Base-by-base conservation (phyloP, 2,113 vertebrate genomes). In the Hippocampus barbouri region DNA sequence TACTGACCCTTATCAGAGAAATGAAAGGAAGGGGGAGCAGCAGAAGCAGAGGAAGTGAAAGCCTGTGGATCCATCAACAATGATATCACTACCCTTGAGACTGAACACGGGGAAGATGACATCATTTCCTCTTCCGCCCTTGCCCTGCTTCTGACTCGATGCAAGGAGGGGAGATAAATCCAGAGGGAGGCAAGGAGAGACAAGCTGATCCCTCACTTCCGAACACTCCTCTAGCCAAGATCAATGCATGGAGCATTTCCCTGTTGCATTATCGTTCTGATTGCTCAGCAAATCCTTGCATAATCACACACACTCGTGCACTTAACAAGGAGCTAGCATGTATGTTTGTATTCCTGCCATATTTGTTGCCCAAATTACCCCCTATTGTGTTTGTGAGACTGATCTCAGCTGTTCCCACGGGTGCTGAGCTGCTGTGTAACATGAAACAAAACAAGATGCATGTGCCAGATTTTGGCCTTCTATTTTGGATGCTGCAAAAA, bases 51-150 rank as follows among this genome's bases (percentile, higher is more conserved):
- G 68, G 57, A 77, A n/a, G 45, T 79, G 76, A 8, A 47, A 78
- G 67, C 43, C 81, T 76, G 80, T 80, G 61, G 82, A 76, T 76
- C 75, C 74, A 78, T 71, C 78, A 81, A 85, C 83, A 81, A 86
- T 88, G 77, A 86, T 75, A 83, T 87, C 83, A 89, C 83, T 88
- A 84, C 87, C 84, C 83, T 47, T 0, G 88, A 68, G 86, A 87
- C 23, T 5, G 68, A 67, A 64, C 64, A 78, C 14, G 23, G 34
- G 56, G 56, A 73, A 66, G 59, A 74, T 88, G 74, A 80, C 88
- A 87, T 88, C 83, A 88, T 77, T 87, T 88, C 86, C 88, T 83
- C 18, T 68, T 30, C 0, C 25, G 21, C 38, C 0, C 21, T n/a
- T 71, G 71, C 34, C 45, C 74, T 23, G 66, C 81, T 60, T 84